phyloP scores from a whole-genome alignment of 2,888 invertebrate species.

The Drosophila limbata region DNA sequence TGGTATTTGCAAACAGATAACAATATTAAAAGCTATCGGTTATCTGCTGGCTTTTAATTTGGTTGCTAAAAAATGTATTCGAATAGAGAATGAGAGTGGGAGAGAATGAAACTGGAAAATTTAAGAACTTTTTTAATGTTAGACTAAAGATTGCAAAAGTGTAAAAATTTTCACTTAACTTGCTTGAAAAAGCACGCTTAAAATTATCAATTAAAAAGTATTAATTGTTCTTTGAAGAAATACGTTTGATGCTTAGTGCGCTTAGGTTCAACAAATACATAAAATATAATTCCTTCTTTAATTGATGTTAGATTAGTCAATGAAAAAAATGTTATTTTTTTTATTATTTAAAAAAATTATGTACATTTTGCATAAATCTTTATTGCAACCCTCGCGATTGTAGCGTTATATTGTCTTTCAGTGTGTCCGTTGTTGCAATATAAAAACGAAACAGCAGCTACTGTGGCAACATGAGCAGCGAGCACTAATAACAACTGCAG shows the following conservation, averaged over 20 bases:
- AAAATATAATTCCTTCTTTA: too few relatives aligned
- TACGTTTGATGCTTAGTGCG: too few relatives aligned
- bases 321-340: too few relatives aligned
- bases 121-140: neutral
- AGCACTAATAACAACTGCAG: slow-evolving; percentile 75
- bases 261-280: too few relatives aligned
- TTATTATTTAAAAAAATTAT: too few relatives aligned
- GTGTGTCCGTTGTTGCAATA: slow-evolving; percentile 63
- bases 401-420: slow-evolving; percentile 60
- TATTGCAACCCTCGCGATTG: slow-evolving; percentile 42
- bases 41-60: neutral
- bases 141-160: neutral
- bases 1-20: slow-evolving; percentile 1
- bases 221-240: too few relatives aligned
- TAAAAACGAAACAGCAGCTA: slow-evolving; percentile 46
- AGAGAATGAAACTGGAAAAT: neutral
- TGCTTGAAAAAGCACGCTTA: too few relatives aligned
- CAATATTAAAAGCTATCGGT: slow-evolving; percentile 7
- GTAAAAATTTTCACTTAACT: neutral
- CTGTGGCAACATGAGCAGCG: slow-evolving; percentile 56
- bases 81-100: neutral
- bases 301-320: too few relatives aligned
- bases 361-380: neutral
- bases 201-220: too few relatives aligned
- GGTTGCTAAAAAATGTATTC: neutral